These are phyloP conservation scores for Uloborus diversus DNA, from an alignment of 1,140 invertebrate species.

Conservation along the genomic window DNA sequence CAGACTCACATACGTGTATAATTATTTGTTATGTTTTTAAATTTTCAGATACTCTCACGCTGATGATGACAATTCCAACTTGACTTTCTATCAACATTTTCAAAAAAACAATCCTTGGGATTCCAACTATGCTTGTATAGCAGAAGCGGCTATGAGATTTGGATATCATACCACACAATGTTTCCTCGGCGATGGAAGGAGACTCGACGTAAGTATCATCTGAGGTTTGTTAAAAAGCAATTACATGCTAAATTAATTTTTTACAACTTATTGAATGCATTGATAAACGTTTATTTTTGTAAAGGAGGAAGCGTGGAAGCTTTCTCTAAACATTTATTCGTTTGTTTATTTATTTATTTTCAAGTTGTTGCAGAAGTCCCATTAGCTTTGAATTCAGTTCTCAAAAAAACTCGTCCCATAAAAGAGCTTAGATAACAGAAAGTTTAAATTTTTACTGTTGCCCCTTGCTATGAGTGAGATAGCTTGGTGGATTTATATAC, in stretches of 20 bases:
- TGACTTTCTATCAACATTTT: slow-evolving; percentile 49
- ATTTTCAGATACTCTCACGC: slow-evolving; percentile 18
- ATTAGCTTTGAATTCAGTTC: no score
- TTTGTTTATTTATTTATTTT: not conserved
- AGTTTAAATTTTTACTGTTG: no score
- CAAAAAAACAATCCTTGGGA: slow-evolving; percentile 50
- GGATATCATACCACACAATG: slow-evolving; percentile 43
- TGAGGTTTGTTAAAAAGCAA: not conserved
- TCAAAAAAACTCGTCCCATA: no score
- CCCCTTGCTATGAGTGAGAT: no score
- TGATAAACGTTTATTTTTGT: not conserved
- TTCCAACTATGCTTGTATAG: slow-evolving; percentile 35
- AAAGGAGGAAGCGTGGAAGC: not conserved
- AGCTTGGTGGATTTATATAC: no score
- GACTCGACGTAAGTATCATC: slow-evolving; percentile 5
- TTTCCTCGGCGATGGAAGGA: slow-evolving; percentile 38
- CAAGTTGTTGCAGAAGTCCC: not conserved
- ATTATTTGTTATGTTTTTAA: no score
- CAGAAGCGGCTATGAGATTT: slow-evolving; percentile 47
- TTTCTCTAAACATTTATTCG: not conserved
- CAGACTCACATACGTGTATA: no score
- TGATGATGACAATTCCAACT: slow-evolving; percentile 44
- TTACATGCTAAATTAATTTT: not conserved
- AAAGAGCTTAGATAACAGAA: no score
- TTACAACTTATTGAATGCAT: not conserved